Evolutionary conservation across 2,113 vertebrate genomes (phyloP), one percentile per base, ranked within the genome.

Genomic region (Cyprinodon brontotheroides): DNA sequence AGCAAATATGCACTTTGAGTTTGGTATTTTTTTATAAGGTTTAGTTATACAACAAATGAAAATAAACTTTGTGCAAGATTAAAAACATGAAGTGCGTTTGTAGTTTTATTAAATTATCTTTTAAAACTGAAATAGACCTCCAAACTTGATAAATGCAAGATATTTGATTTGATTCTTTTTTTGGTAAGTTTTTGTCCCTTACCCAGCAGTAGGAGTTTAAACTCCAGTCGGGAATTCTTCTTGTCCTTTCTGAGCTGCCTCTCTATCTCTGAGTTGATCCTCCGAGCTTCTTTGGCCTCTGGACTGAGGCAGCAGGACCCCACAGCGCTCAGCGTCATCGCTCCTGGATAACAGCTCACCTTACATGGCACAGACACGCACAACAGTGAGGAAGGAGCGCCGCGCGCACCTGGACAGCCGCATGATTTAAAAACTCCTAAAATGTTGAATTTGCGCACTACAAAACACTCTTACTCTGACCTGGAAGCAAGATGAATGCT

Each of bases 201-300:
- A 97, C 97, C 96, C 40, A 97, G 94, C 78, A 98, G 77, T 57
- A 98, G 95, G 43, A 98, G 95, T 76, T 98, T 97, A 83, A 96
- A 96, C 84, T 98, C 96, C 67, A 96, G 93, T 17, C 94, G 87
- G 63, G 90, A 94, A 81, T 96, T 95, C 87, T 92, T 95, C 90
- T 98, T 96, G 94, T 97, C 96, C 87, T 96, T 92, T 81, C 96
- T 94, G 84, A 97, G 94, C 92, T 97, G 96, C 91, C 96, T 95
- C 89, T 97, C 96, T 72, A 97, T 98, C 93, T 97, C 96, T 68
- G 95, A 95, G 93, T 97, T 97, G 95, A 97, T 98, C 90, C 97
- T 94, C 66, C 96, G 96, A 82, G 96, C 96, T 88, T 98, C 96
- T 89, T 98, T 97, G 90, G 95, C 96, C 95, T 97, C 96, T 65